These are phyloP conservation scores for Drosophila grimshawi DNA, from an alignment of 1,140 invertebrate genomes.

Conservation along the genomic window DNA sequence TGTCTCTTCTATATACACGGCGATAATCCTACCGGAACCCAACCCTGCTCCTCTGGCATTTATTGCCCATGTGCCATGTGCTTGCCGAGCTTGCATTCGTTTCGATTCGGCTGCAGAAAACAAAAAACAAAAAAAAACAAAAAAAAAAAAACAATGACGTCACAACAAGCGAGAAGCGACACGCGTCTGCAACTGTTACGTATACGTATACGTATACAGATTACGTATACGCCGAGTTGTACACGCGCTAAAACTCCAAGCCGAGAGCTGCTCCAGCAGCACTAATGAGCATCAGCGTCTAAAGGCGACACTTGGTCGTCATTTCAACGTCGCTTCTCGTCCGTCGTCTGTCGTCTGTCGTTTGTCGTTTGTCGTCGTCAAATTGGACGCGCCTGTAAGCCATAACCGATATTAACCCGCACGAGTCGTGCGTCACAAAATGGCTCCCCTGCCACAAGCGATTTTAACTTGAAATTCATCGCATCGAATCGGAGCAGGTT, in stretches of 20 bases:
- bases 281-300: constrained; percentile 25
- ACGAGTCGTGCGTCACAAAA: constrained; percentile 30
- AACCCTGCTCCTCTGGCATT: not conserved
- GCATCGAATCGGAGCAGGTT: not conserved
- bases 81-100: not conserved
- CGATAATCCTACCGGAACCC: not conserved
- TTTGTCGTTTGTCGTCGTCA: constrained; percentile 30
- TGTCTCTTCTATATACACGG: not conserved
- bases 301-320: constrained; percentile 40
- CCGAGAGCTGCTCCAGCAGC: not conserved
- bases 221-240: constrained; percentile 43
- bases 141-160: constrained; percentile 49
- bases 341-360: no score
- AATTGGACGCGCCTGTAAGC: constrained; percentile 51
- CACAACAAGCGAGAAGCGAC: constrained; percentile 45
- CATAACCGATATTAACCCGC: constrained; percentile 61
- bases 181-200: constrained; percentile 40
- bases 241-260: not conserved
- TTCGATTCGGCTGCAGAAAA: constrained; percentile 4
- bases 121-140: not conserved
- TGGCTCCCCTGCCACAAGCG: not conserved
- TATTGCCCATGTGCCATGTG: not conserved
- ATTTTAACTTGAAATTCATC: not conserved
- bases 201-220: constrained; percentile 11
- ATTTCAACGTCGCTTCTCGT: no score